These are phyloP conservation scores for Idaea aversata DNA, from an alignment of 2,888 invertebrate species.

Conservation along the genomic window DNA sequence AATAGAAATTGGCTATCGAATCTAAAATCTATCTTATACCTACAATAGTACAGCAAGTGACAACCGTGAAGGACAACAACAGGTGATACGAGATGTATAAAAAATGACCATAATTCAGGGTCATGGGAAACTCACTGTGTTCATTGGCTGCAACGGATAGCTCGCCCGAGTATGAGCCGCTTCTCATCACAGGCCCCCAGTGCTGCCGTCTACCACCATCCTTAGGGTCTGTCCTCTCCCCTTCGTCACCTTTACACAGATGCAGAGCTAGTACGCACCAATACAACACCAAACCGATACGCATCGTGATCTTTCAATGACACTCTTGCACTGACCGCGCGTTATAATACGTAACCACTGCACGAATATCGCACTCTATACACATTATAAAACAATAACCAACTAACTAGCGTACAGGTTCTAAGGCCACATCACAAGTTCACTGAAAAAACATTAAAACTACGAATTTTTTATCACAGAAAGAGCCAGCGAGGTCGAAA, in stretches of 20 bases:
- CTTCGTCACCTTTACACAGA: constrained; percentile 72
- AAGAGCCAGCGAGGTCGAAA: constrained; percentile 58
- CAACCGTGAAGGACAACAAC: constrained; percentile 56
- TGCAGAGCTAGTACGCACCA: constrained; percentile 77
- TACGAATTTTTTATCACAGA: constrained; percentile 64
- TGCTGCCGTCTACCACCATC: constrained; percentile 66
- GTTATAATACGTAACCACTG: constrained; percentile 55
- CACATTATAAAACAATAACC: constrained; percentile 66
- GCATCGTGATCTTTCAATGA: constrained; percentile 75
- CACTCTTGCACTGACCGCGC: constrained; percentile 64
- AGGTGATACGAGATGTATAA: constrained; percentile 57
- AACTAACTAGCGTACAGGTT: constrained; percentile 46
- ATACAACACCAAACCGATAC: constrained; percentile 75
- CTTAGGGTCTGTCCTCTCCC: constrained; percentile 68
- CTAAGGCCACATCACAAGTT: constrained; percentile 67
- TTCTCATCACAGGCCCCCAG: constrained; percentile 66
- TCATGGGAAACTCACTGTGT: constrained; percentile 63
- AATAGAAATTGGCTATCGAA: constrained; percentile 4
- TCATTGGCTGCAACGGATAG: constrained; percentile 63
- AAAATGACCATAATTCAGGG: constrained; percentile 45
- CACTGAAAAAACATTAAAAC: constrained; percentile 59
- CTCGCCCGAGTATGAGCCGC: constrained; percentile 62
- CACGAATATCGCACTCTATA: constrained; percentile 58
- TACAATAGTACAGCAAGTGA: constrained; percentile 25
- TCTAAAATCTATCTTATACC: constrained; percentile 6